Conservation (phyloP, 2,888 invertebrate genomes). For the Tiphia femorata region DNA sequence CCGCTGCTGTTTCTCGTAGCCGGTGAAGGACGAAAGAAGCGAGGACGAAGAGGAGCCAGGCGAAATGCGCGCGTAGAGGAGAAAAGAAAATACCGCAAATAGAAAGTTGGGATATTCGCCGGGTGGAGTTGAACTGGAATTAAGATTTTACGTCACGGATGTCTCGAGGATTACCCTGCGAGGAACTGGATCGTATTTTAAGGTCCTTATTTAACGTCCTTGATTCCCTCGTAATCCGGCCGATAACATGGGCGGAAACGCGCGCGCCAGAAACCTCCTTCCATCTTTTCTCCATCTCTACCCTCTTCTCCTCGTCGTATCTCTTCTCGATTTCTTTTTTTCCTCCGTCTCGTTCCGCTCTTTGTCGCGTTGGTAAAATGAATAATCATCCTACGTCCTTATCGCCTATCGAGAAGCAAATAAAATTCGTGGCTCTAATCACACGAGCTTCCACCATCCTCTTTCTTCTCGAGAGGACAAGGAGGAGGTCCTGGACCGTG, state of each 20-base stretch:
- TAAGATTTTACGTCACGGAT: conserved; percentile 30
- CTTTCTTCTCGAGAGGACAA: too few relatives aligned
- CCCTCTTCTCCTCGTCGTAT: background rate
- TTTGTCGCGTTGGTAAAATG: background rate
- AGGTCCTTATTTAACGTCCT: conserved; percentile 42
- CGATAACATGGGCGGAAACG: conserved; percentile 47
- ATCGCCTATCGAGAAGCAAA: too few relatives aligned
- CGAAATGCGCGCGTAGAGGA: background rate
- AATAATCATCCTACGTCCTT: too few relatives aligned
- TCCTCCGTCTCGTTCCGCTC: background rate
- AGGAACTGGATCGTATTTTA: conserved; percentile 29
- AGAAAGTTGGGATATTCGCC: conserved; percentile 24
- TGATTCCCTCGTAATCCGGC: conserved; percentile 17
- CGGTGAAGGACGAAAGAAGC: background rate
- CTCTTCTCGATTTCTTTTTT: background rate
- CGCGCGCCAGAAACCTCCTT: conserved; percentile 19
- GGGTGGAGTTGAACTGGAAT: conserved; percentile 22
- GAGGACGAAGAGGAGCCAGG: conserved; percentile 3
- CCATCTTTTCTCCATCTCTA: background rate
- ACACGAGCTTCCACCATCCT: too few relatives aligned
- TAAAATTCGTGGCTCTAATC: too few relatives aligned
- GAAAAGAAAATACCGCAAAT: conserved; percentile 25
- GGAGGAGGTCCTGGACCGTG: too few relatives aligned
- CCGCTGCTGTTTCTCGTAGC: too few relatives aligned
- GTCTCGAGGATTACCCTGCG: conserved; percentile 29